Percentiles rank a stretch among this genome's conserved stretches.
Evolutionary conservation across 2,113 vertebrate genomes (phyloP).

Genomic region (Manacus vitellinus): DNA sequence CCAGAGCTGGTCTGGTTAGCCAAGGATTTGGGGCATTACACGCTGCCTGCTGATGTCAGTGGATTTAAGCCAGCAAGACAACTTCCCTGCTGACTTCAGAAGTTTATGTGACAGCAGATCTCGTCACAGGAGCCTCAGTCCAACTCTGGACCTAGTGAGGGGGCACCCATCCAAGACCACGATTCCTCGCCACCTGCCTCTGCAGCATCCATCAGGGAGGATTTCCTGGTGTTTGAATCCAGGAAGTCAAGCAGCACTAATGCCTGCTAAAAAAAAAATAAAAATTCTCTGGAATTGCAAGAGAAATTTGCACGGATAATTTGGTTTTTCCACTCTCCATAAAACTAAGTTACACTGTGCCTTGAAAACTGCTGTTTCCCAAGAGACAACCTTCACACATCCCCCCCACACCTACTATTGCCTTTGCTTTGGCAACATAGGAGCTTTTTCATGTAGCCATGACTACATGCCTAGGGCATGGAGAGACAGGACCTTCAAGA

Average conservation of each 20-base stretch:
- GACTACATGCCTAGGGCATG: neutral
- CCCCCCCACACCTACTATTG: fast-evolving
- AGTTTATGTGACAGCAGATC: neutral
- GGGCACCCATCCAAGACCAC: fast-evolving
- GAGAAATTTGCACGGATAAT: neutral
- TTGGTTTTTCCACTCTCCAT: neutral
- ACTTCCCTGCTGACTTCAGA: neutral
- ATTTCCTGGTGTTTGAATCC: neutral
- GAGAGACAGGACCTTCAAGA: neutral
- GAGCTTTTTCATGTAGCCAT: neutral
- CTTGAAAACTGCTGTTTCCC: neutral
- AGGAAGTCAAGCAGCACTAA: neutral
- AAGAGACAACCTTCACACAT: neutral
- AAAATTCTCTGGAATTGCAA: neutral
- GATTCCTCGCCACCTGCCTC: neutral
- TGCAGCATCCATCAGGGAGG: neutral
- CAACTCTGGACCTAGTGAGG: neutral
- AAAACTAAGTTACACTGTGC: neutral
- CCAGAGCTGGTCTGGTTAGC: neutral
- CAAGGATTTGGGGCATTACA: neutral
- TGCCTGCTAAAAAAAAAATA: neutral
- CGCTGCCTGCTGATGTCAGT: neutral
- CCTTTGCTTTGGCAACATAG: neutral
- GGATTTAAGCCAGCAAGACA: neutral
- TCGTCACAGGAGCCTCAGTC: neutral